Conservation (phyloP, 35 echinoderm and acorn worm species). For the Nesometra sesokonis region DNA sequence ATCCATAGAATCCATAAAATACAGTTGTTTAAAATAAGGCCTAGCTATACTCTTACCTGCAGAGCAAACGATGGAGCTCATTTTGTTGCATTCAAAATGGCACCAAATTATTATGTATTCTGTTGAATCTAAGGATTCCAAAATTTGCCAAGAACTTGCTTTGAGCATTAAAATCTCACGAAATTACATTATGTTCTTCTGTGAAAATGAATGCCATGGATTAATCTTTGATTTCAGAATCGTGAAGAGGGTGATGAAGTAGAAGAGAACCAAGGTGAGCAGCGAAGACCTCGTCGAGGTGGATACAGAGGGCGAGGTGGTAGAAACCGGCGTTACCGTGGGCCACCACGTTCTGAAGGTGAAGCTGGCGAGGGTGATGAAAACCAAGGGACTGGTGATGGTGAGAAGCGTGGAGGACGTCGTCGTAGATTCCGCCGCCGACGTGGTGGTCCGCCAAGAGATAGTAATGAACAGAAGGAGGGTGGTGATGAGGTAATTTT, state of each 20-base stretch:
- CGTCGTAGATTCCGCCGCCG: constrained; percentile 27
- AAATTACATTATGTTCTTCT: no score
- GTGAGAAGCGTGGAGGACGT: background rate
- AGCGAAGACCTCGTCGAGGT: background rate
- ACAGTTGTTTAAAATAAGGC: no score
- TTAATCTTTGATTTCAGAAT: background rate
- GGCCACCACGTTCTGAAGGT: background rate
- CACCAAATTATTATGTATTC: no score
- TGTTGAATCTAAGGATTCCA: no score
- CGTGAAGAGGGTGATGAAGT: background rate
- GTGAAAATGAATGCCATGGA: no score
- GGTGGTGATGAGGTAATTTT: background rate
- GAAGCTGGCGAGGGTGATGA: background rate
- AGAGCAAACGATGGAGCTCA: no score
- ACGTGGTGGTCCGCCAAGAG: background rate
- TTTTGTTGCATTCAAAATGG: no score
- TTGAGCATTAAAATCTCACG: no score
- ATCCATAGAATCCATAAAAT: no score
- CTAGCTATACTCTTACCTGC: no score
- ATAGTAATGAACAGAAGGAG: background rate
- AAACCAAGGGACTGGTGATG: background rate
- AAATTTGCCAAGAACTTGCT: no score
- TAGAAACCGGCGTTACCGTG: background rate
- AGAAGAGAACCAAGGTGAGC: background rate
- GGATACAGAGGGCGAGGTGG: background rate